Conservation (phyloP, 2,797 vertebrate species). For the Neosalanx taihuensis region DNA sequence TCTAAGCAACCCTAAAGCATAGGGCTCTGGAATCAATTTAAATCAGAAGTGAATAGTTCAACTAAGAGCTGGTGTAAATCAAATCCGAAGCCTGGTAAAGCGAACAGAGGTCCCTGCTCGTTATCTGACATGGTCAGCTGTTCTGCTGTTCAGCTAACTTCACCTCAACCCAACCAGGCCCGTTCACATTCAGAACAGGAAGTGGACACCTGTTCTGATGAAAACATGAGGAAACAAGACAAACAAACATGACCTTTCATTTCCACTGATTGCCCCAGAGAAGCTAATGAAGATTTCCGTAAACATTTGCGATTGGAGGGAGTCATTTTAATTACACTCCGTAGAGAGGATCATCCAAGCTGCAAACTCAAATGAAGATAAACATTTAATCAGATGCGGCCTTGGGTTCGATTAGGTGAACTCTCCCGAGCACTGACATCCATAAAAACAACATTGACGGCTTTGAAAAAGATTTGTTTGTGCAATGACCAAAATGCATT, state of each 20-base stretch:
- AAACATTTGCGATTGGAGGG: slow-evolving; percentile 72
- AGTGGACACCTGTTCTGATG: slow-evolving; percentile 48
- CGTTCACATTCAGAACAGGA: slow-evolving; percentile 43
- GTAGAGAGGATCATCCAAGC: slow-evolving; percentile 57
- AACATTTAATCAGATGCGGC: slow-evolving; percentile 74
- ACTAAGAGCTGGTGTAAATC: slow-evolving; percentile 48
- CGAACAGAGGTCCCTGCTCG: slow-evolving; percentile 42
- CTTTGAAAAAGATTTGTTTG: slow-evolving; percentile 39
- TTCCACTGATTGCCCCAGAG: slow-evolving; percentile 70
- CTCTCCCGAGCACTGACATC: slow-evolving; percentile 37
- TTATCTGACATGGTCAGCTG: slow-evolving; percentile 42
- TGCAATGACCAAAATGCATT: slow-evolving; percentile 52
- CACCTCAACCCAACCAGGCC: slow-evolving; percentile 7
- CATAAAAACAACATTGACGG: slow-evolving; percentile 50
- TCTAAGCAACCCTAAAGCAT: slow-evolving; percentile 28
- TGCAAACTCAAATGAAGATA: slow-evolving; percentile 70
- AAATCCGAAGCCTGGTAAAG: slow-evolving; percentile 42
- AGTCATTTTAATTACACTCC: slow-evolving; percentile 77
- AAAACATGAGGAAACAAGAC: slow-evolving; percentile 45
- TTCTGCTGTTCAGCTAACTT: slow-evolving; percentile 1
- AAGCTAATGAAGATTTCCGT: slow-evolving; percentile 75
- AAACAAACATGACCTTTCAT: slow-evolving; percentile 75
- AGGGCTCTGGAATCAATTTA: slow-evolving; percentile 45
- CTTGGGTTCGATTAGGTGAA: slow-evolving; percentile 64
- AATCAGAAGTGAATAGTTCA: slow-evolving; percentile 48